Base-by-base conservation (phyloP, 2,797 vertebrate species). In the Karalla daura region DNA sequence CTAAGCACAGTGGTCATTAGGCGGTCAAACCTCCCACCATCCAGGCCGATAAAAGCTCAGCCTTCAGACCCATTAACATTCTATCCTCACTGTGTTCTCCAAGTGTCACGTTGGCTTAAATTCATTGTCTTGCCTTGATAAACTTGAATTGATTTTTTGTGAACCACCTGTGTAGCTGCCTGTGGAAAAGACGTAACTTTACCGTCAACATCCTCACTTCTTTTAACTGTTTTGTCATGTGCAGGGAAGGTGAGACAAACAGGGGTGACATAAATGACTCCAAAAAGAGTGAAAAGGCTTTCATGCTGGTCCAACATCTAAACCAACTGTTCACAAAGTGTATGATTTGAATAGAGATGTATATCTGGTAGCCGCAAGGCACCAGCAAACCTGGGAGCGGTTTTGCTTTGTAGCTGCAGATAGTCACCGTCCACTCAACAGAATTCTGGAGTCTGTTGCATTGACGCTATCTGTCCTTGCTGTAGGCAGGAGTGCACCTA, bases 1-100 rank as follows among this genome's bases (percentile, higher is more conserved):
- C 59, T 61, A 70, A 72, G 39, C 68, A 32, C 50, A 43, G 30
- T 70, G 53, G 43, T 79, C 76, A 76, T 79, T 84, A 80, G 30
- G 37, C 2, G 28, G 62, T 65, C 72, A 76, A 78, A 74, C 50
- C 63, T 72, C 24, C 40, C 47, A 66, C 56, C 47, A 61, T 54
- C 55, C 1, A 23, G 21, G 62, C 44, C 35, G 55, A 66, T 70
- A 37, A 78, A 68, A 76, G 36, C 63, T 51, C 43, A 47, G 35
- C 47, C 36, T 15, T 66, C 63, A 55, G 35, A 49, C 2, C 13
- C 58, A 79, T 84, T 74, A 64, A 52, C 62, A 74, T 69, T 74
- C 41, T 30, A 24, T 59, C 49, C 59, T 70, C 27, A 32, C 43
- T 36, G 14, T 37, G 39, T 35, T 78, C 56, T 50, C 37, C 20